Evolutionary conservation across 2,888 invertebrate species (phyloP), one percentile per base, ranked within the genome.

Genomic region (Leucophenga montana): DNA sequence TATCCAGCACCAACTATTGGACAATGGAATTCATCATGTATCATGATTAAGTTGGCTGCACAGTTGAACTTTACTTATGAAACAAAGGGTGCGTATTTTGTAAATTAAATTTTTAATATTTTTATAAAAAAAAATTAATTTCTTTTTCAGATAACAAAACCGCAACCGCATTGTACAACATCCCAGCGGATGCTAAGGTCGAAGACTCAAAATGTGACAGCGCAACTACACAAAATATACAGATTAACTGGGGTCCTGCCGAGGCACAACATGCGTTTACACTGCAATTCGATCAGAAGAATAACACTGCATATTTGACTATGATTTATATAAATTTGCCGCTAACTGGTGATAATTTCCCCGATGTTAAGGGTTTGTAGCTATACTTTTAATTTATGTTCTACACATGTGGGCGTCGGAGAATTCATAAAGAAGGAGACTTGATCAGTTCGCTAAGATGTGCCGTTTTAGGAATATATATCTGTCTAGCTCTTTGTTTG

Each of bases 11-110:
- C 89, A 2, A 73, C 77, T 13, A 83, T 87, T 62, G 91, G 90
- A 53, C 89, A 85, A 71, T 92, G 92, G 92, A 92, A 92, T 79
- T 84, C 89, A 0, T 91, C 92, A 6, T 95, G 95, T 81, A 90
- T 95, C 31, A 83, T 93, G 64, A 86, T 92, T 8, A 89, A 92
- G 86, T 92, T 94, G 90, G 92, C 94, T 0, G 90, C 92, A 5
- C 91, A 92, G 82, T 87, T 95, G 69, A 92, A 92, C 75, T 85
- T 95, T 66, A 85, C 85, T n/a, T 89, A 88, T 68, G 82, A 79
- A 73, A 85, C 83, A 22, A 85, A 82, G 76, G 85, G 88, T 88
- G 71, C 77, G 69, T 69, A 0, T 3, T n/a, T 48, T 22, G 1
- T 16, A 11, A 27, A 27, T 27, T 27, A 27, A 27, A n/a, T n/a